Percentiles rank a stretch among this genome's conserved stretches.
Evolutionary conservation across 2,888 invertebrate species (phyloP).

Genomic region (Tachina lurida): DNA sequence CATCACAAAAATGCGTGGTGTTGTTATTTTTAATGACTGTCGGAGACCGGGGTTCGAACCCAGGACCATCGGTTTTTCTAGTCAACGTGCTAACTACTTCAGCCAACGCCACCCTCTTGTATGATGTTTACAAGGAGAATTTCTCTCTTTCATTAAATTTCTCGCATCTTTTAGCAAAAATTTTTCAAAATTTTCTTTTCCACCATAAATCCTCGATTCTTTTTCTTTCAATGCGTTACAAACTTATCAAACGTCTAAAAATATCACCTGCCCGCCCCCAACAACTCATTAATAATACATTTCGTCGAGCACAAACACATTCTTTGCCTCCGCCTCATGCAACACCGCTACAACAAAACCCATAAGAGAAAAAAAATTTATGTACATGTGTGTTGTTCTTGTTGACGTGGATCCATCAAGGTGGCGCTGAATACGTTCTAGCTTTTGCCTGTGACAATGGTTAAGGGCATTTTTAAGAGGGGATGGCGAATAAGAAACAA

Average conservation of each 20-base stretch:
- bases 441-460: constrained; percentile 26
- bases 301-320: not conserved
- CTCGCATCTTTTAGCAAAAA: not conserved
- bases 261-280: not conserved
- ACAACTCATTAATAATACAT: not conserved
- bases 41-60: too few species aligned
- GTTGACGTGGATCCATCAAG: constrained; percentile 71
- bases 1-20: too few species aligned
- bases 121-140: too few species aligned
- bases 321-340: too few species aligned
- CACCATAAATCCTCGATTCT: not conserved
- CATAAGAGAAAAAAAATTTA: not conserved
- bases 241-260: not conserved
- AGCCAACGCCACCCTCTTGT: too few species aligned
- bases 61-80: too few species aligned
- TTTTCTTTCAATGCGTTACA: not conserved
- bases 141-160: not conserved
- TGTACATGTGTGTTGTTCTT: not conserved
- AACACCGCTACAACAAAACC: constrained; percentile 9
- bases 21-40: too few species aligned
- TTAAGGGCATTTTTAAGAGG: constrained; percentile 59
- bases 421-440: constrained; percentile 59
- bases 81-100: too few species aligned
- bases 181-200: not conserved
- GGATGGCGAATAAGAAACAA: constrained; percentile 57